phyloP scores from a whole-genome alignment of 2,797 vertebrate species.

The Sciurus carolinensis region DNA sequence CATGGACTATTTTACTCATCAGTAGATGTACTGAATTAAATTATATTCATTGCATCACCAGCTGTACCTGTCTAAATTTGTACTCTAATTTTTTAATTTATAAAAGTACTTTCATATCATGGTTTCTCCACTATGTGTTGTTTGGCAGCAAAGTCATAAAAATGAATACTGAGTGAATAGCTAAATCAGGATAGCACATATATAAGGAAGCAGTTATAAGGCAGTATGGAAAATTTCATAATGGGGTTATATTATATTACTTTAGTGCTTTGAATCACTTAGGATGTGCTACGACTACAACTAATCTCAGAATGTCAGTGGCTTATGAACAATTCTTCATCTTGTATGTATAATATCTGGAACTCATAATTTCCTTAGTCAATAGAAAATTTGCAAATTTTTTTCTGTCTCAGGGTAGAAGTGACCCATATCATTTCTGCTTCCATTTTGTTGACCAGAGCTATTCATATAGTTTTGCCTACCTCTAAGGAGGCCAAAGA shows the following conservation, averaged over 20 bases:
- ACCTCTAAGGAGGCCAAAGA: not conserved
- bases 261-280: not conserved
- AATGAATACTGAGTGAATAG: not conserved
- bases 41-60: not conserved
- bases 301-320: not conserved
- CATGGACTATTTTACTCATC: not conserved
- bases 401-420: not conserved
- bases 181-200: not conserved
- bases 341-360: not conserved
- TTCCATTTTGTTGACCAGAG: not conserved
- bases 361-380: not conserved
- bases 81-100: slow-evolving; percentile 19
- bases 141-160: slow-evolving; percentile 27
- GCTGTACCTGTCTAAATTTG: not conserved
- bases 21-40: slow-evolving; percentile 8
- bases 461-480: not conserved
- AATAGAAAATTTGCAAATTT: not conserved
- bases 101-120: not conserved
- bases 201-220: not conserved
- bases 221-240: not conserved
- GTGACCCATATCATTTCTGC: not conserved
- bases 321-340: not conserved
- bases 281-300: not conserved
- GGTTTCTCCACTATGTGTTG: not conserved
- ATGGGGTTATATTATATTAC: not conserved